Conservation (phyloP, 2,113 vertebrate species). For the Aythya baeri region DNA sequence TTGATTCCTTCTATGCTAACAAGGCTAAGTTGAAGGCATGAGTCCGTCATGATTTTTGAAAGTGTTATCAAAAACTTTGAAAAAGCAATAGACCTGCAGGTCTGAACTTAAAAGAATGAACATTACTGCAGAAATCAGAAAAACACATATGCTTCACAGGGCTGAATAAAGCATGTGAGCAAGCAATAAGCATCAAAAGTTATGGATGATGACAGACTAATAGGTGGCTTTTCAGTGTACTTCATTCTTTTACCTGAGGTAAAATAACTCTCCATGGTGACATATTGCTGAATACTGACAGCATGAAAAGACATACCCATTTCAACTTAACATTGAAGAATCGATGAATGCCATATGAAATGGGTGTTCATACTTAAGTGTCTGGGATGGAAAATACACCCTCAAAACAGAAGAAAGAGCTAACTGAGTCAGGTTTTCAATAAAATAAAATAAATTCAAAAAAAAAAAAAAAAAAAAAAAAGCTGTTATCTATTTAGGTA, state of each 20-base stretch:
- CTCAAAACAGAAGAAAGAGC: neutral
- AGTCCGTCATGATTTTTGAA: neutral
- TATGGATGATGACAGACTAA: conserved; percentile 26
- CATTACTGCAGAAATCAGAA: conserved; percentile 37
- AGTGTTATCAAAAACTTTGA: neutral
- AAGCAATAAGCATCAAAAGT: conserved; percentile 21
- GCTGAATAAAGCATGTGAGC: conserved; percentile 41
- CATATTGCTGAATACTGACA: neutral
- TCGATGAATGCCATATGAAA: neutral
- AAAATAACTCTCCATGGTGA: conserved; percentile 16
- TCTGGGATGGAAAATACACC: neutral
- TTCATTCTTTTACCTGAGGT: neutral
- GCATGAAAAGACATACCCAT: neutral
- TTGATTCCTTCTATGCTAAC: neutral
- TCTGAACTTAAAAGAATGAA: conserved; percentile 31
- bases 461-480: neutral
- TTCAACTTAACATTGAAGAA: conserved; percentile 1
- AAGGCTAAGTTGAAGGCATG: neutral
- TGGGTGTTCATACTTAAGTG: neutral
- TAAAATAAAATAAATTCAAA: neutral
- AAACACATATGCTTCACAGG: conserved; percentile 1
- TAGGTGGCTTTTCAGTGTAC: neutral
- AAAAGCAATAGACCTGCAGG: neutral
- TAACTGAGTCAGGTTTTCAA: neutral
- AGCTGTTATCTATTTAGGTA: neutral